A percentile compares a stretch with the other conserved stretches of the same genome.
phyloP scores from a whole-genome alignment of 2,797 vertebrate genomes.

The Kryptolebias ocellatus region DNA sequence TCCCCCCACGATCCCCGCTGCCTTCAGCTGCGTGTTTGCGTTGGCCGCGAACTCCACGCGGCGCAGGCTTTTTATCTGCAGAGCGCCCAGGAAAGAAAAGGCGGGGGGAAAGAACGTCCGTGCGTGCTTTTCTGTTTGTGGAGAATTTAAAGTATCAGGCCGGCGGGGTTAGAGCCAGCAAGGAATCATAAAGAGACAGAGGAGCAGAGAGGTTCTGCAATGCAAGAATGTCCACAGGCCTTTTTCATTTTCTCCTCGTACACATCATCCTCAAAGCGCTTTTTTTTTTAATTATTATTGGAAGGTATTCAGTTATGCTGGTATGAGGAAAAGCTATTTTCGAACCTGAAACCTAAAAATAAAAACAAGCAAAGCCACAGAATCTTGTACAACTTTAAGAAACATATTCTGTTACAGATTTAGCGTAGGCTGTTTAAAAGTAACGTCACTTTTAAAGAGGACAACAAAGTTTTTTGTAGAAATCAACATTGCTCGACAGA shows the following conservation, averaged over 20 bases:
- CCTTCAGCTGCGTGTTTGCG: slow-evolving; percentile 80
- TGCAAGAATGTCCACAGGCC: slow-evolving; percentile 63
- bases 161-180: slow-evolving; percentile 51
- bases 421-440: no score
- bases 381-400: background rate
- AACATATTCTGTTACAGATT: no score
- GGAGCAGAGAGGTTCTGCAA: slow-evolving; percentile 47
- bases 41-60: slow-evolving; percentile 75
- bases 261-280: slow-evolving; percentile 24
- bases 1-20: slow-evolving; percentile 66
- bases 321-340: slow-evolving; percentile 21
- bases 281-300: slow-evolving; percentile 25
- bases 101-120: slow-evolving; percentile 4
- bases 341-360: slow-evolving; percentile 15
- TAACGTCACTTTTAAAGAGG: no score
- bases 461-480: no score
- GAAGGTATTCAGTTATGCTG: slow-evolving; percentile 26
- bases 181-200: slow-evolving; percentile 52
- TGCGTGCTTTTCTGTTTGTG: slow-evolving; percentile 15
- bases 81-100: slow-evolving; percentile 61
- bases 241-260: slow-evolving; percentile 55
- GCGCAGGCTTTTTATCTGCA: slow-evolving; percentile 65
- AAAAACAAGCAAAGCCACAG: background rate
- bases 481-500: no score
- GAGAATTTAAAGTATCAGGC: slow-evolving; percentile 70